These are phyloP conservation scores for Merluccius polli DNA, from an alignment of 2,797 vertebrate genomes.

Conservation along the genomic window DNA sequence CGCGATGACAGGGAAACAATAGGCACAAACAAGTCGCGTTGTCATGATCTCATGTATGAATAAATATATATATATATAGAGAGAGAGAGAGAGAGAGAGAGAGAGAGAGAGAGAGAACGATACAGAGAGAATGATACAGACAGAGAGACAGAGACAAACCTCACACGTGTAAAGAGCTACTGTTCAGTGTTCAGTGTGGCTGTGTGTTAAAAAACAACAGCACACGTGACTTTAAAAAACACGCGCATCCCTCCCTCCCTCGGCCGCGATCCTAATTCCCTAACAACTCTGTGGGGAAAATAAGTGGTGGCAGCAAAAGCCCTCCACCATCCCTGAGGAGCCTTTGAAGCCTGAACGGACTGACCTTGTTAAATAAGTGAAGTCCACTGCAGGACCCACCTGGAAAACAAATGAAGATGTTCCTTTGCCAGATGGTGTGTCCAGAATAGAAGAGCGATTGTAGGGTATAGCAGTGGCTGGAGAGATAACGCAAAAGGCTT, in stretches of 20 bases:
- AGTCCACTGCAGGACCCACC: slow-evolving; percentile 50
- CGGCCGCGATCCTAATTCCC: slow-evolving; percentile 28
- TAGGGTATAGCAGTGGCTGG: neutral
- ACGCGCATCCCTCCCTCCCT: slow-evolving; percentile 9
- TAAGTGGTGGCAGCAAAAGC: slow-evolving; percentile 33
- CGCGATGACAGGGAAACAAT: slow-evolving; percentile 27
- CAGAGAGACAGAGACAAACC: neutral
- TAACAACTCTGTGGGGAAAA: slow-evolving; percentile 30
- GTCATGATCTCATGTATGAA: neutral
- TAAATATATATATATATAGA: neutral
- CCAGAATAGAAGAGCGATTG: slow-evolving; percentile 41
- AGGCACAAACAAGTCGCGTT: slow-evolving; percentile 18
- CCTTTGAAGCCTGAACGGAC: slow-evolving; percentile 55
- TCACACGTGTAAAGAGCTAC: neutral
- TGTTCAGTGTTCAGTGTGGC: neutral
- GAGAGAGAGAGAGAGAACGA: neutral
- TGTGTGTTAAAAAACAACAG: slow-evolving; percentile 46
- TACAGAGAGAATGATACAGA: too few relatives aligned
- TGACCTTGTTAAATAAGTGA: slow-evolving; percentile 71
- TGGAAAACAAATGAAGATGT: slow-evolving; percentile 63
- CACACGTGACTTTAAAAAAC: slow-evolving; percentile 47
- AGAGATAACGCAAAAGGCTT: slow-evolving; percentile 39
- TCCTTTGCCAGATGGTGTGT: slow-evolving; percentile 40
- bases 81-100: neutral
- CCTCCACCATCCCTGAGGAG: slow-evolving; percentile 22